phyloP scores from a whole-genome alignment of 2,888 invertebrate species.

The Ormyrus thymus region DNA sequence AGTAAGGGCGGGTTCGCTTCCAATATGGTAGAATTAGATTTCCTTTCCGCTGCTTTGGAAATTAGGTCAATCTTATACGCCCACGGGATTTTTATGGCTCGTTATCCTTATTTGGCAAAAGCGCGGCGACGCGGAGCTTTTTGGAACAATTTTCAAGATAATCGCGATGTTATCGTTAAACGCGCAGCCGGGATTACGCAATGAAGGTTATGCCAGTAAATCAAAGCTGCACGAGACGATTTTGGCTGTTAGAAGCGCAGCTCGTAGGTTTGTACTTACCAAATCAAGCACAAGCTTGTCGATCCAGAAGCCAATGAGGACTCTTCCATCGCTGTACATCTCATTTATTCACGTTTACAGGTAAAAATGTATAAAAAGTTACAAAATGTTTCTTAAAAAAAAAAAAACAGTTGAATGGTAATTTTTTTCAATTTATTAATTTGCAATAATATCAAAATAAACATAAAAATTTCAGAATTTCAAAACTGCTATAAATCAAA shows the following conservation, averaged over 20 bases:
- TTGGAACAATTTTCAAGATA: too few species aligned
- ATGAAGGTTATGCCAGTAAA: background rate
- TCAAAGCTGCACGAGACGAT: background rate
- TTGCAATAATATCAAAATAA: too few species aligned
- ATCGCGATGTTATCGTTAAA: background rate
- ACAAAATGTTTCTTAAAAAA: background rate
- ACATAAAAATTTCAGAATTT: too few species aligned
- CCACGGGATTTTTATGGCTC: too few species aligned
- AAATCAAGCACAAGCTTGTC: constrained; percentile 40
- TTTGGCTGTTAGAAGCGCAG: constrained; percentile 18
- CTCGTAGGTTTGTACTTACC: constrained; percentile 24
- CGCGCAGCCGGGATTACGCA: background rate
- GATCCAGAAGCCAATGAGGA: constrained; percentile 51
- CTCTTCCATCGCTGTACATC: constrained; percentile 48
- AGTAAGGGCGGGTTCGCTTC: too few species aligned
- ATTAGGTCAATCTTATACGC: too few species aligned
- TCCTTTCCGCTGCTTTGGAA: too few species aligned
- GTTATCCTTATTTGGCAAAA: too few species aligned
- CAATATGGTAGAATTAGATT: too few species aligned
- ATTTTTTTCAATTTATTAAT: too few species aligned
- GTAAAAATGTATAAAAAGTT: background rate
- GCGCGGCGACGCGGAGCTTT: too few species aligned
- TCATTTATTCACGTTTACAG: background rate
- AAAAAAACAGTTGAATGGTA: background rate
- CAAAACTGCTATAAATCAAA: too few species aligned